phyloP scores from a whole-genome alignment of 2,888 invertebrate genomes.

The Netelia virgata region DNA sequence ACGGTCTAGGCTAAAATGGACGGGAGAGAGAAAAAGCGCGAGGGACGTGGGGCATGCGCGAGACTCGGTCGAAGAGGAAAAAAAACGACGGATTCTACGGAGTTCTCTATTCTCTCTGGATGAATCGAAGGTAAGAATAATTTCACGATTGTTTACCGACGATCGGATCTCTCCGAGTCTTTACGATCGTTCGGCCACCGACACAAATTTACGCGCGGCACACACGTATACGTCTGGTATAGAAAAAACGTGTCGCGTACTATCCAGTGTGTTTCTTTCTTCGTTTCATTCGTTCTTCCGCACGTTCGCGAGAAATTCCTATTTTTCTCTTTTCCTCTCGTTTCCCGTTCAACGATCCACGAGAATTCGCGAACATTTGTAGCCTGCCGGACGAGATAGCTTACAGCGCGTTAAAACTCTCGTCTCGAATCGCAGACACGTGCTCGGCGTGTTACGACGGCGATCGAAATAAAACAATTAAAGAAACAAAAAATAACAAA shows the following conservation, averaged over 20 bases:
- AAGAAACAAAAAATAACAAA: too few species aligned
- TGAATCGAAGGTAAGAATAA: conserved; percentile 58
- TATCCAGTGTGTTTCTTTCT: background rate
- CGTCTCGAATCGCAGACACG: conserved; percentile 7
- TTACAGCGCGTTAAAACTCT: conserved; percentile 3
- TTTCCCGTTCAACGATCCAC: background rate
- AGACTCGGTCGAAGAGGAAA: conserved; percentile 6
- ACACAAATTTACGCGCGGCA: conserved; percentile 17
- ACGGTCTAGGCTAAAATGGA: background rate
- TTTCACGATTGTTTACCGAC: conserved; percentile 60
- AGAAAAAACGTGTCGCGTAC: background rate
- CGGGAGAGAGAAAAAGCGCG: conserved; percentile 2
- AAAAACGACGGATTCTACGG: conserved; percentile 45
- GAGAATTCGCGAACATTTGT: conserved; percentile 56
- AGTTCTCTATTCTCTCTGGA: conserved; percentile 18
- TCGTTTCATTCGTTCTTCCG: conserved; percentile 15
- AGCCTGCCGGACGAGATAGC: conserved; percentile 39
- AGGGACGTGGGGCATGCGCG: background rate
- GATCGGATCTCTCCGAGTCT: conserved; percentile 59
- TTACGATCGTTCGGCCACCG: conserved; percentile 55
- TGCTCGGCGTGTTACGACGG: background rate
- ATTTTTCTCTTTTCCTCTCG: conserved; percentile 13
- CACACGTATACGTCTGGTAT: background rate
- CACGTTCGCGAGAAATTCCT: conserved; percentile 23
- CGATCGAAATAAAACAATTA: background rate